Evolutionary conservation across 2,888 invertebrate genomes (phyloP).

Genomic region (Drosophila mettleri): DNA sequence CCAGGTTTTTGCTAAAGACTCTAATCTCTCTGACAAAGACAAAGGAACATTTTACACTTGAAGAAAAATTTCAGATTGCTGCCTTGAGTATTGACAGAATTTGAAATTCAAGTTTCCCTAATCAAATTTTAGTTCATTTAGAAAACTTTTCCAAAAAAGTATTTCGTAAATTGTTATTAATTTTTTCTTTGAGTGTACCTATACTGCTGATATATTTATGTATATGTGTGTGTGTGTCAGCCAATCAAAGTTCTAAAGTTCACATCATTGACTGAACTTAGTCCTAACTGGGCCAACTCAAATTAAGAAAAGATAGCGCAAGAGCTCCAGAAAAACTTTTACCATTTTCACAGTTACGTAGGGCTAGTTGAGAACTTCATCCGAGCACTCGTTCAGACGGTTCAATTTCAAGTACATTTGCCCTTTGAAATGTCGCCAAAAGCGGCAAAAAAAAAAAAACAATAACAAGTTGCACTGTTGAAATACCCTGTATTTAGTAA

Average conservation of each 20-base stretch:
- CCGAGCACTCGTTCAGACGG: slow-evolving; percentile 28
- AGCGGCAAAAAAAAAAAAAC: not conserved
- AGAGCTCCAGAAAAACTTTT: slow-evolving; percentile 55
- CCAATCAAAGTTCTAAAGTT: slow-evolving; percentile 78
- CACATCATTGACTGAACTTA: slow-evolving; percentile 68
- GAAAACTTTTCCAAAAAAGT: too few species aligned
- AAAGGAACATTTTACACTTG: not conserved
- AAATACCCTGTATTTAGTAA: not conserved
- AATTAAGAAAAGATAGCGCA: slow-evolving; percentile 71
- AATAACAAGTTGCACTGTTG: not conserved
- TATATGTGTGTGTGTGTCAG: slow-evolving; percentile 18
- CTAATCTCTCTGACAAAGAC: not conserved
- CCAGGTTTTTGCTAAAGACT: slow-evolving; percentile 3
- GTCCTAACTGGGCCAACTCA: slow-evolving; percentile 62
- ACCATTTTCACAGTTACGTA: slow-evolving; percentile 59
- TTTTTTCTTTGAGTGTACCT: slow-evolving; percentile 7
- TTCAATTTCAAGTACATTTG: slow-evolving; percentile 42
- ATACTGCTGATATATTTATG: not conserved
- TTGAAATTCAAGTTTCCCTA: too few species aligned
- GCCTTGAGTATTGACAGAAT: too few species aligned
- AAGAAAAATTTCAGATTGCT: not conserved
- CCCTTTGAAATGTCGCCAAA: slow-evolving; percentile 17
- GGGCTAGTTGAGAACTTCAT: slow-evolving; percentile 30
- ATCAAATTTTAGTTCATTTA: not conserved
- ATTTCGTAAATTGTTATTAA: not conserved